Evolutionary conservation across 2,888 invertebrate genomes (phyloP).

Genomic region (Aethes cnicana): DNA sequence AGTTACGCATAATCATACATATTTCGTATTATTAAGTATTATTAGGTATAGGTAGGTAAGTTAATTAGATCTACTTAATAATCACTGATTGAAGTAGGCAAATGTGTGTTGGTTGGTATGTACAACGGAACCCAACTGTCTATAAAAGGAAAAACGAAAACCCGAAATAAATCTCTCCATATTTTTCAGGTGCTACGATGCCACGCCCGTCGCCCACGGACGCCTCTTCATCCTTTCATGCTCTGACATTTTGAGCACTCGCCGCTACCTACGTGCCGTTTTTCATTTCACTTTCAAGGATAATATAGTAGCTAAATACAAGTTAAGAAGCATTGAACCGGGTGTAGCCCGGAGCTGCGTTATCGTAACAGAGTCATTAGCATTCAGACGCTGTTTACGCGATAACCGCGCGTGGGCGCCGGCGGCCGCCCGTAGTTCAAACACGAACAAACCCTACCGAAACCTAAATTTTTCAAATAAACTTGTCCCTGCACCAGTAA

Average conservation of each 20-base stretch:
- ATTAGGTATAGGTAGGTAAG: too few relatives aligned
- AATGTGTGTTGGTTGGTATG: too few relatives aligned
- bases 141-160: too few relatives aligned
- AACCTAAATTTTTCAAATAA: too few relatives aligned
- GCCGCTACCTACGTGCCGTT: background rate
- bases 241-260: too few relatives aligned
- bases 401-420: constrained; percentile 69
- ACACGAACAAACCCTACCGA: constrained; percentile 8
- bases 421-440: constrained; percentile 33
- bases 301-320: constrained; percentile 13
- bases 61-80: too few relatives aligned
- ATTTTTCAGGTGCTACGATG: constrained; percentile 6
- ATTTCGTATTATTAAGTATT: too few relatives aligned
- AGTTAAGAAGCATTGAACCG: constrained; percentile 12
- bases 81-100: too few relatives aligned
- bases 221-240: background rate
- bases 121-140: too few relatives aligned
- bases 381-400: constrained; percentile 58
- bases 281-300: constrained; percentile 5
- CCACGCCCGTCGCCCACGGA: constrained; percentile 6
- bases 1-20: too few relatives aligned
- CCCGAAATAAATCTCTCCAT: too few relatives aligned
- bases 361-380: constrained; percentile 68
- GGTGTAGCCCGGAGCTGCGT: constrained; percentile 30
- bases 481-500: too few relatives aligned